Percentiles rank a stretch among this genome's conserved stretches.
Conservation (phyloP, 2,888 invertebrate species). For the Troglohyphantes excavatus region DNA sequence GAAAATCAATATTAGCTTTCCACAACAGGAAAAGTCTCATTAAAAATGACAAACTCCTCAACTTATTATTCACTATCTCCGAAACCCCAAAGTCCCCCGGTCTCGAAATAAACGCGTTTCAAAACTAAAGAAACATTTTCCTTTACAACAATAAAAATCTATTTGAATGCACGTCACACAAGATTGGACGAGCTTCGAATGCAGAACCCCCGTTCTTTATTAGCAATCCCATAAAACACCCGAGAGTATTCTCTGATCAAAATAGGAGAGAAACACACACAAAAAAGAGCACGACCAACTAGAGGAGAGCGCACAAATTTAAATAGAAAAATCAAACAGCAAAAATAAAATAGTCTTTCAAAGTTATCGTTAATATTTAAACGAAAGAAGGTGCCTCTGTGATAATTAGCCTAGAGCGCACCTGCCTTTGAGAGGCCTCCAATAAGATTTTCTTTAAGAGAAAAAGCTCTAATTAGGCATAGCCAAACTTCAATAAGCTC, state of each 20-base stretch:
- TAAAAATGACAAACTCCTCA: background rate
- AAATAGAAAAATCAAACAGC: conserved; percentile 1
- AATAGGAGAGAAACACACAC: background rate
- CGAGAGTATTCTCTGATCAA: background rate
- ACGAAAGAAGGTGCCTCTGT: conserved; percentile 57
- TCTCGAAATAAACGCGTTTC: background rate
- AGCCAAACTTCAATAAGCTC: conserved; percentile 75
- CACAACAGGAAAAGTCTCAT: background rate
- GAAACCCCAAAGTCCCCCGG: background rate
- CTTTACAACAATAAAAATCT: background rate
- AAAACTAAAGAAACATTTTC: background rate
- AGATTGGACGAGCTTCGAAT: background rate
- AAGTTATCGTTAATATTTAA: conserved; percentile 72
- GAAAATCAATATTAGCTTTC: background rate
- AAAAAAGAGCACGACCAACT: background rate
- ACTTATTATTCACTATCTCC: background rate
- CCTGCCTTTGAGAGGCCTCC: conserved; percentile 51
- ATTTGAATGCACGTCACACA: conserved; percentile 1
- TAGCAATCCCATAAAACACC: background rate
- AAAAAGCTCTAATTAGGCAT: conserved; percentile 76
- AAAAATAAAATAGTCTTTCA: background rate
- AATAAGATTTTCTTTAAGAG: conserved; percentile 68
- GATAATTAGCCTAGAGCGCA: conserved; percentile 65
- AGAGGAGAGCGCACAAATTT: background rate
- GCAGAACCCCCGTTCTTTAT: background rate